These are phyloP conservation scores for Nasua narica DNA, from an alignment of 2,797 vertebrate species.

Conservation along the genomic window DNA sequence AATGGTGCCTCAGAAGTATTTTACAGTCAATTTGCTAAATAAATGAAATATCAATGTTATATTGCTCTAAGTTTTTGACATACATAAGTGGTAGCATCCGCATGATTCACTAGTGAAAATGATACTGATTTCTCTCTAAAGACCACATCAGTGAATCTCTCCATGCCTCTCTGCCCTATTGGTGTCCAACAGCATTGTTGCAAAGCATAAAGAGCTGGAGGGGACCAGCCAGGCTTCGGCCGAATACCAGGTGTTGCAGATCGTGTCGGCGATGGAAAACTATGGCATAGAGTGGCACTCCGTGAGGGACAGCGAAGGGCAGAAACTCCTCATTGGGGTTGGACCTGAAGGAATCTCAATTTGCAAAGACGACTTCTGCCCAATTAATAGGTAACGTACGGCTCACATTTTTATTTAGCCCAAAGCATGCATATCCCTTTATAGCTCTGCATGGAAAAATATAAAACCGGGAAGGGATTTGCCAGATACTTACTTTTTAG, in stretches of 20 bases:
- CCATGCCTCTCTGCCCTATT: neutral
- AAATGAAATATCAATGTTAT: neutral
- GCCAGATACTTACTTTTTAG: neutral
- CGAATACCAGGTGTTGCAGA: constrained; percentile 96
- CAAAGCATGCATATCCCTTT: neutral
- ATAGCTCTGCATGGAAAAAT: neutral
- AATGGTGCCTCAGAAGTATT: neutral
- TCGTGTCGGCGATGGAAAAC: constrained; percentile 92
- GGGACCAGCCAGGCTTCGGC: constrained; percentile 91
- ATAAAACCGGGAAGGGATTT: neutral
- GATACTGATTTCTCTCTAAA: neutral
- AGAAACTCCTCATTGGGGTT: constrained; percentile 93
- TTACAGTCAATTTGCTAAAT: neutral
- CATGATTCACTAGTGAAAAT: neutral
- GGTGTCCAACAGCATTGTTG: constrained; percentile 87
- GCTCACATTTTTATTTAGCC: neutral
- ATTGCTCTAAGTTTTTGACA: neutral
- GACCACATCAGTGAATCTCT: neutral
- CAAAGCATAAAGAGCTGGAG: constrained; percentile 93
- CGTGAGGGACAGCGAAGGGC: constrained; percentile 91
- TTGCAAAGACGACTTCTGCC: constrained; percentile 94
- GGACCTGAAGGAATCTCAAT: constrained; percentile 96
- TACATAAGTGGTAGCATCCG: neutral
- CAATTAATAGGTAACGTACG: constrained; percentile 91
- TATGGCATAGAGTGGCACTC: constrained; percentile 99